Evolutionary conservation across 2,888 invertebrate genomes (phyloP).

Genomic region (Nineta flava): DNA sequence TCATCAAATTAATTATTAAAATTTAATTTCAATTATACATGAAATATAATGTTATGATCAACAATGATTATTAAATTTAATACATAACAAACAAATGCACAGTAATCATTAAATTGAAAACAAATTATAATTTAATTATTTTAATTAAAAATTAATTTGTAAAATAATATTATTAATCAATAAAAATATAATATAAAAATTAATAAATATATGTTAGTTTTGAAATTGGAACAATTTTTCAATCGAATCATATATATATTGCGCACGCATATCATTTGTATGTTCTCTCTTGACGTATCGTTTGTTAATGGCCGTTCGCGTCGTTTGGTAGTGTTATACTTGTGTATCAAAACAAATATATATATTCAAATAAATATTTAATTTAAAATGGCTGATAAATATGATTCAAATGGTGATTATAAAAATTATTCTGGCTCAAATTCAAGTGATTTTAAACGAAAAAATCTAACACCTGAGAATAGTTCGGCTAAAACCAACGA

Average conservation of each 20-base stretch:
- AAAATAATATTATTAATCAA: too few species aligned
- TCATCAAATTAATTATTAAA: too few species aligned
- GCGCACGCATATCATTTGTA: not conserved
- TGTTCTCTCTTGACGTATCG: not conserved
- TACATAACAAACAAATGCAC: too few species aligned
- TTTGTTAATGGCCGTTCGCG: not conserved
- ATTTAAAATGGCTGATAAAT: constrained; percentile 23
- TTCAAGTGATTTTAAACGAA: constrained; percentile 24
- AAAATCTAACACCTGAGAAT: constrained; percentile 15
- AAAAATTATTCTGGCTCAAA: constrained; percentile 17
- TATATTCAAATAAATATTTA: not conserved
- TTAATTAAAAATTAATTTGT: too few species aligned
- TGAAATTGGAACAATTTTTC: too few species aligned
- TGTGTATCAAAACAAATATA: not conserved
- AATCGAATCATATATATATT: not conserved
- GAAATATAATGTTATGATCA: too few species aligned
- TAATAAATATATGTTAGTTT: too few species aligned
- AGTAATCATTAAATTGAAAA: too few species aligned
- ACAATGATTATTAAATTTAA: too few species aligned
- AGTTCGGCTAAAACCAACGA: constrained; percentile 13
- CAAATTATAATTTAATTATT: too few species aligned
- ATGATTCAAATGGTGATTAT: constrained; percentile 25
- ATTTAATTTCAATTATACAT: too few species aligned
- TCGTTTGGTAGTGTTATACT: not conserved
- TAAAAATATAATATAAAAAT: too few species aligned